Percentiles rank a stretch among this genome's conserved stretches.
Evolutionary conservation across 1,140 invertebrate species (phyloP).

Genomic region (Myzus persicae): DNA sequence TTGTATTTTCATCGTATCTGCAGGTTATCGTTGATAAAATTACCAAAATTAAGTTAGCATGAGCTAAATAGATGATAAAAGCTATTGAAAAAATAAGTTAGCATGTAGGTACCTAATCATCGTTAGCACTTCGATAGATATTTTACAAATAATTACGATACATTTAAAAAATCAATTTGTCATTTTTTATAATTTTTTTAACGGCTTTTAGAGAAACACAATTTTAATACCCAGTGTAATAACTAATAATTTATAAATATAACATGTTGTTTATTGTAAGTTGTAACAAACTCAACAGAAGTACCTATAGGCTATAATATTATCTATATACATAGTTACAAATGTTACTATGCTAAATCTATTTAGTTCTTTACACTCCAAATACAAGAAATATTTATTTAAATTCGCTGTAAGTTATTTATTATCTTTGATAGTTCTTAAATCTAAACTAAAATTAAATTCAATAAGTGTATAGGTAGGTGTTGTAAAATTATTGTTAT

Average conservation of each 20-base stretch:
- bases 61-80: too few species aligned
- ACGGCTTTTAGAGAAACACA: background rate
- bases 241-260: background rate
- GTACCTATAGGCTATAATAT: background rate
- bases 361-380: background rate
- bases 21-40: background rate
- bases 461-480: background rate
- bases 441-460: constrained; percentile 21
- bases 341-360: background rate
- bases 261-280: background rate
- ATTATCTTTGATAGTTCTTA: constrained; percentile 8
- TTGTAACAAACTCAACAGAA: background rate
- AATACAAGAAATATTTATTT: background rate
- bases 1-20: background rate
- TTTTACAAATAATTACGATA: background rate
- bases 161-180: background rate
- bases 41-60: background rate
- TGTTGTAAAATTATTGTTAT: constrained; percentile 1
- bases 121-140: background rate
- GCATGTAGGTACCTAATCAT: background rate
- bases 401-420: background rate
- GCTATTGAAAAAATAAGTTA: too few species aligned
- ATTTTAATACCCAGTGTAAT: background rate
- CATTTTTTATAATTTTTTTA: background rate
- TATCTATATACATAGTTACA: background rate